Percentiles rank a stretch among this genome's conserved stretches.
These are phyloP conservation scores for Nephrotoma guestfalica DNA, from an alignment of 2,888 invertebrate species.

Conservation along the genomic window DNA sequence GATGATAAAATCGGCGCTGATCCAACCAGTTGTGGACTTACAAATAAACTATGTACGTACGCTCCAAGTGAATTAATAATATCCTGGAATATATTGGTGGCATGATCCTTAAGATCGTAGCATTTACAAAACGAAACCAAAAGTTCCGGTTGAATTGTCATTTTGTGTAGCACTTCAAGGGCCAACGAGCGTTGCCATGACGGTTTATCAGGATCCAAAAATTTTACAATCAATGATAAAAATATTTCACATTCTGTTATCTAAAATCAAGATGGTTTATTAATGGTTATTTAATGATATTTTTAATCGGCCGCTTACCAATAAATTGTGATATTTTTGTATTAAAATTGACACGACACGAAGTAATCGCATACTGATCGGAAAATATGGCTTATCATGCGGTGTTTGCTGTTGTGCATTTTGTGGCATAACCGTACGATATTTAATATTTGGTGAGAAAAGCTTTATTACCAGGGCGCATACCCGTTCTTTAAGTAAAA, in stretches of 20 bases:
- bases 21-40: constrained; percentile 50
- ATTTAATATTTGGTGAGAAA: constrained; percentile 97
- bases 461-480: constrained; percentile 96
- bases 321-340: constrained; percentile 77
- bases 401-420: constrained; percentile 47
- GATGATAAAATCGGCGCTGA: neutral
- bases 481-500: constrained; percentile 88
- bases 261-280: constrained; percentile 32
- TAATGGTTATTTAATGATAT: neutral
- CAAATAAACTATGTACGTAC: constrained; percentile 84
- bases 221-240: constrained; percentile 89
- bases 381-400: constrained; percentile 87
- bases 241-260: constrained; percentile 98
- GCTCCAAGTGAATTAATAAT: constrained; percentile 88
- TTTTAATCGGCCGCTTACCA: constrained; percentile 43
- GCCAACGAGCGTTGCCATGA: constrained; percentile 93
- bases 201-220: constrained; percentile 92
- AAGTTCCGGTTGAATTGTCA: constrained; percentile 74
- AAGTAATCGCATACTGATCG: constrained; percentile 88
- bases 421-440: constrained; percentile 45
- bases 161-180: constrained; percentile 87
- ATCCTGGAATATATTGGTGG: constrained; percentile 86
- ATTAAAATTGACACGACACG: constrained; percentile 86
- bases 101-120: constrained; percentile 90
- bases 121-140: constrained; percentile 85